Evolutionary conservation across 2,888 invertebrate genomes (phyloP).

Genomic region (Platerodrilus igneus): DNA sequence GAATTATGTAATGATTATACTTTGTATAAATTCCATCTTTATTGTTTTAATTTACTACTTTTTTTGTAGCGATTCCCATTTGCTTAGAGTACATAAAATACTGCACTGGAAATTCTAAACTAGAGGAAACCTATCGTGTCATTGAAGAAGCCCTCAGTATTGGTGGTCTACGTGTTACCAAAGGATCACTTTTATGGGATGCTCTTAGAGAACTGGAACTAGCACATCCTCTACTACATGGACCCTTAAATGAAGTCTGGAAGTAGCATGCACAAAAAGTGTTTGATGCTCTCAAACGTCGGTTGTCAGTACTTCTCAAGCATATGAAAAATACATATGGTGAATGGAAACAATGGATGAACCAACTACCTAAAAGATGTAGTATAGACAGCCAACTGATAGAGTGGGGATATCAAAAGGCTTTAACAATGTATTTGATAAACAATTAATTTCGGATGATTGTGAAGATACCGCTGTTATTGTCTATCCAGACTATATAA

Average conservation of each 20-base stretch:
- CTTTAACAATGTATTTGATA: constrained; percentile 57
- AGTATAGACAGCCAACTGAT: constrained; percentile 40
- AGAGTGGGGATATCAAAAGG: constrained; percentile 52
- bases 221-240: constrained; percentile 46
- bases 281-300: constrained; percentile 58
- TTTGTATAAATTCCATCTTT: too few relatives aligned
- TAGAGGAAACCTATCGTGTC: constrained; percentile 48
- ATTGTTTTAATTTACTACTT: too few relatives aligned
- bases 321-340: constrained; percentile 58
- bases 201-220: constrained; percentile 73
- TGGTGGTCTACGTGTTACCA: constrained; percentile 68
- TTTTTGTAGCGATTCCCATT: constrained; percentile 54
- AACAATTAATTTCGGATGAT: too few relatives aligned
- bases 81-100: constrained; percentile 63
- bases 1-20: too few relatives aligned
- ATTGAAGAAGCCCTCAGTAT: constrained; percentile 64
- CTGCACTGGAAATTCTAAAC: constrained; percentile 46
- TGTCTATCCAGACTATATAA: constrained; percentile 44
- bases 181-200: constrained; percentile 77
- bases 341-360: constrained; percentile 54
- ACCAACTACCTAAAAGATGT: constrained; percentile 41
- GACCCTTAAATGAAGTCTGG: constrained; percentile 45
- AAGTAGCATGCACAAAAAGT: constrained; percentile 60
- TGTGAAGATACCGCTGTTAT: too few relatives aligned
- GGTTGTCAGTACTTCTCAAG: constrained; percentile 67